Evolutionary conservation across 2,888 invertebrate genomes (phyloP).

Genomic region (Platynereis dumerilii): DNA sequence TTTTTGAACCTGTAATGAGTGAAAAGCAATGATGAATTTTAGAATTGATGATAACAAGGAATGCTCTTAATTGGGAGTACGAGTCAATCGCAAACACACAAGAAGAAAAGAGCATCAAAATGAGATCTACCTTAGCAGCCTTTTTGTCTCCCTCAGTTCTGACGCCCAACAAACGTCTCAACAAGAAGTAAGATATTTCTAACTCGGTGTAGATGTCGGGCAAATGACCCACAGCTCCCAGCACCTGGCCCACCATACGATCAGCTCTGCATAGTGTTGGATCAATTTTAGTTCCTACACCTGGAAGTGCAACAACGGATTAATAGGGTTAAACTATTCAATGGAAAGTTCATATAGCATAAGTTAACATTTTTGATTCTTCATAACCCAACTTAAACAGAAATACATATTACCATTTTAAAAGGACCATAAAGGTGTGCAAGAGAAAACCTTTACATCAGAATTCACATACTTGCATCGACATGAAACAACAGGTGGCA

Average conservation of each 20-base stretch:
- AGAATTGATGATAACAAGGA: too few species aligned
- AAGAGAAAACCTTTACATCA: too few species aligned
- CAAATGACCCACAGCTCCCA: slow-evolving; percentile 94
- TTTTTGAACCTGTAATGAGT: slow-evolving; percentile 77
- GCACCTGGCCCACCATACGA: slow-evolving; percentile 94
- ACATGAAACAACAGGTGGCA: too few species aligned
- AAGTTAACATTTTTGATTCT: too few species aligned
- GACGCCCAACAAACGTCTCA: slow-evolving; percentile 94
- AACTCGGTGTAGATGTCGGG: slow-evolving; percentile 98
- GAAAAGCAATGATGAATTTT: neutral
- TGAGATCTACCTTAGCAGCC: slow-evolving; percentile 81
- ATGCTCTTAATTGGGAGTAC: too few species aligned
- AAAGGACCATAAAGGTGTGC: too few species aligned
- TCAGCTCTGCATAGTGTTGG: slow-evolving; percentile 98
- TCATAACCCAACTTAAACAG: too few species aligned
- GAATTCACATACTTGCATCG: too few species aligned
- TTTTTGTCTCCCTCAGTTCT: slow-evolving; percentile 99
- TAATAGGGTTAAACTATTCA: too few species aligned
- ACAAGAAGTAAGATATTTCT: slow-evolving; percentile 96
- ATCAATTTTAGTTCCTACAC: slow-evolving; percentile 98
- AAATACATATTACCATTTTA: too few species aligned
- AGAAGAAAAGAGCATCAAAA: neutral
- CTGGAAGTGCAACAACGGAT: slow-evolving; percentile 53
- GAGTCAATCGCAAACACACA: neutral
- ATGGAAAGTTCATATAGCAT: too few species aligned